Evolutionary conservation across 2,113 vertebrate species (phyloP).

Genomic region (Meriones unguiculatus): DNA sequence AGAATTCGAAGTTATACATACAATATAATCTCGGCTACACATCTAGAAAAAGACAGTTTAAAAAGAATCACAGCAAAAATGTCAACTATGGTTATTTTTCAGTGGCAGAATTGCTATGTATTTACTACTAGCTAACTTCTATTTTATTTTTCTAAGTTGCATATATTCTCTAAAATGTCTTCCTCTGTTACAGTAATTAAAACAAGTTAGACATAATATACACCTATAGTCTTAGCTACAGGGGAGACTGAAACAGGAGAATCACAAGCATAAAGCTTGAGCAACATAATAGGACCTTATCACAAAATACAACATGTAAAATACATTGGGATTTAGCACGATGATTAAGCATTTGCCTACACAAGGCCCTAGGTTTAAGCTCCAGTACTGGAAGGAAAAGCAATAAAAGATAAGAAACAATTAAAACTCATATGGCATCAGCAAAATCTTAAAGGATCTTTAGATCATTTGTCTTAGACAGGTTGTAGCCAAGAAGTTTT

Average conservation of each 20-base stretch:
- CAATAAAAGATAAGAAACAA: not conserved
- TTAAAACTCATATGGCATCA: constrained; percentile 15
- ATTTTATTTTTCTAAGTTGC: constrained; percentile 47
- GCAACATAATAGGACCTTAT: not conserved
- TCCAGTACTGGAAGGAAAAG: not conserved
- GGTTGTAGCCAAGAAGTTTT: not conserved
- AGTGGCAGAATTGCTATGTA: not conserved
- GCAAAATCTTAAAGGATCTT: constrained; percentile 31
- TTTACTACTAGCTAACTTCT: not conserved
- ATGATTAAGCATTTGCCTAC: not conserved
- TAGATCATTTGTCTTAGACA: constrained; percentile 31
- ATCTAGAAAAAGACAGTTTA: not conserved
- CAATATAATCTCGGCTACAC: constrained; percentile 21
- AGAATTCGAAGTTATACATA: constrained; percentile 33
- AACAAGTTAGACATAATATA: not conserved
- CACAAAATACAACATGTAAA: not conserved
- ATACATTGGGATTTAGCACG: not conserved
- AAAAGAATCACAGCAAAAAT: constrained; percentile 39
- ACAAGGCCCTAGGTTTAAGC: not conserved
- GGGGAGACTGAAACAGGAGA: not conserved
- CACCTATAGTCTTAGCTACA: not conserved
- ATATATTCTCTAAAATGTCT: constrained; percentile 14
- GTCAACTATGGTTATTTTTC: constrained; percentile 19
- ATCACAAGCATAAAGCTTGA: not conserved
- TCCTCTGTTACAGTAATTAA: constrained; percentile 33